These are phyloP conservation scores for Cataglyphis altisquamis DNA, from an alignment of 2,888 invertebrate species.

Conservation along the genomic window DNA sequence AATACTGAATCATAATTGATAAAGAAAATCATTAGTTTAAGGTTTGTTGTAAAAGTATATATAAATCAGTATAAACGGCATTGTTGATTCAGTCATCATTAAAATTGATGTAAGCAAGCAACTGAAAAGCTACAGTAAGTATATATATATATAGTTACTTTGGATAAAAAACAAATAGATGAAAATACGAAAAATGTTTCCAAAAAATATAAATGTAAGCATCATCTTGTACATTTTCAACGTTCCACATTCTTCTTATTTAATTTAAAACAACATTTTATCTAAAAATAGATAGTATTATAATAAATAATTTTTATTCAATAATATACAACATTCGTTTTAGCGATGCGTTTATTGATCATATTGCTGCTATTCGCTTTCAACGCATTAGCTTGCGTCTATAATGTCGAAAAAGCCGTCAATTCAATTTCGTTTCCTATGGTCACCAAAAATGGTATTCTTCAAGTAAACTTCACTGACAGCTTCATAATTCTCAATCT, in stretches of 20 bases:
- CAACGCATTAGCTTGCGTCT: neutral
- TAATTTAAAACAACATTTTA: neutral
- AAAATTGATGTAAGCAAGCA: conserved; percentile 34
- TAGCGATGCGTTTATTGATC: conserved; percentile 26
- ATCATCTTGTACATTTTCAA: neutral
- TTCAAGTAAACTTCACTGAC: conserved; percentile 64
- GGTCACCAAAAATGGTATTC: conserved; percentile 71
- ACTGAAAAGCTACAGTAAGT: conserved; percentile 34
- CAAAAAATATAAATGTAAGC: neutral
- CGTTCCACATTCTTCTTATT: neutral
- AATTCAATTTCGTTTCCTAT: neutral
- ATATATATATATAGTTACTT: neutral
- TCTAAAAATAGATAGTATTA: neutral
- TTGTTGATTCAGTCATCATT: neutral
- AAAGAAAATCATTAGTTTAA: too few relatives aligned
- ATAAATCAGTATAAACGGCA: neutral
- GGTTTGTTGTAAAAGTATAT: neutral
- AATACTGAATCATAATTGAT: too few relatives aligned
- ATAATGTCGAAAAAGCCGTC: neutral
- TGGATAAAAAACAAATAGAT: neutral
- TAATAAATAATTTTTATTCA: neutral
- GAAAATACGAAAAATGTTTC: neutral
- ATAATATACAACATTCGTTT: neutral
- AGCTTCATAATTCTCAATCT: conserved; percentile 67
- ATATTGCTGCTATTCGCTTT: conserved; percentile 21